Evolutionary conservation across 2,113 vertebrate species (phyloP).

Genomic region (Serinus canaria): DNA sequence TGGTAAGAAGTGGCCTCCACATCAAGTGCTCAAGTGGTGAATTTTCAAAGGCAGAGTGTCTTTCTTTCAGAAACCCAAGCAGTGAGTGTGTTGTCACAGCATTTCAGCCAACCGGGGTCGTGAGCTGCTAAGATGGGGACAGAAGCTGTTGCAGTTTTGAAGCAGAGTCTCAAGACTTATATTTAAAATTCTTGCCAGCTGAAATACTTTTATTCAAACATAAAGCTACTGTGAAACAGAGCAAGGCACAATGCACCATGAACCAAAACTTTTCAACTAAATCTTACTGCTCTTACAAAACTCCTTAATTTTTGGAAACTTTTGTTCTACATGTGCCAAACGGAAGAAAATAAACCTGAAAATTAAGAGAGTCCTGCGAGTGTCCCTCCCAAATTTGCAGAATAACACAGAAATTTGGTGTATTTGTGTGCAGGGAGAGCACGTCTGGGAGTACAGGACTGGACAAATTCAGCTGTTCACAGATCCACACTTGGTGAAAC

Average conservation of each 20-base stretch:
- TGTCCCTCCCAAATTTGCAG: neutral
- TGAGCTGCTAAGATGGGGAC: neutral
- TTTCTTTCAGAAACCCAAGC: neutral
- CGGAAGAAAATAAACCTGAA: neutral
- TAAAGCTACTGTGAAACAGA: neutral
- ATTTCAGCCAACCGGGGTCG: neutral
- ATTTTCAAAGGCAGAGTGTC: neutral
- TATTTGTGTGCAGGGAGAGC: neutral
- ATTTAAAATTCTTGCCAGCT: neutral
- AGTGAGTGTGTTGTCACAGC: neutral
- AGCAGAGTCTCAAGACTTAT: neutral
- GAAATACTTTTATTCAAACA: neutral
- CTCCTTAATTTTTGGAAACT: neutral
- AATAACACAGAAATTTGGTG: neutral
- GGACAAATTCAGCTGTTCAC: rapidly evolving
- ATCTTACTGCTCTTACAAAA: neutral
- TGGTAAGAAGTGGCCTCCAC: neutral
- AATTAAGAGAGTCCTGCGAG: neutral
- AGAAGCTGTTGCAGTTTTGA: neutral
- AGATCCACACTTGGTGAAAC: neutral
- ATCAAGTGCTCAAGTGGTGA: neutral
- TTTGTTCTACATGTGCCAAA: neutral
- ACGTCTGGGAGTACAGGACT: neutral
- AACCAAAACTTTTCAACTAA: neutral
- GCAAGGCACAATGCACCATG: neutral